These are phyloP conservation scores for Aix galericulata DNA, from an alignment of 2,113 vertebrate species.

Conservation along the genomic window DNA sequence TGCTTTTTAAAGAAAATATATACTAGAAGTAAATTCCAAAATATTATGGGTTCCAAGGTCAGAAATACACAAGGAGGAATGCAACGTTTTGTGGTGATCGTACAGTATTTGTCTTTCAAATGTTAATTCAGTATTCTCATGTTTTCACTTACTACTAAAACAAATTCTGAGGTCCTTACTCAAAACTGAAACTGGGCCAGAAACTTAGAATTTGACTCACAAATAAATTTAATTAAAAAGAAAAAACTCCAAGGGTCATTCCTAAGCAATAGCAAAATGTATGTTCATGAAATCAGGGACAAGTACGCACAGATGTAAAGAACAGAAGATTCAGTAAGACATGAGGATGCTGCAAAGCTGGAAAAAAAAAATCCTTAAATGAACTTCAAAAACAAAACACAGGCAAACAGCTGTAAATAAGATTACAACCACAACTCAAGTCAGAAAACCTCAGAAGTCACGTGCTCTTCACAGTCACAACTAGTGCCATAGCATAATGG, in stretches of 20 bases:
- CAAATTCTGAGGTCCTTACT: background rate
- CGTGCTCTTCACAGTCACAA: rapidly evolving
- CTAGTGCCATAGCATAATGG: rapidly evolving
- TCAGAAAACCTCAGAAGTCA: background rate
- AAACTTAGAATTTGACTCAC: background rate
- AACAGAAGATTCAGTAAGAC: background rate
- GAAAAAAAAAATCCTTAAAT: background rate
- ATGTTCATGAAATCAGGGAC: background rate
- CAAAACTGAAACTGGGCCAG: background rate
- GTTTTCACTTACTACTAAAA: background rate
- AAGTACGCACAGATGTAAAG: background rate
- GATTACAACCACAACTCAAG: background rate
- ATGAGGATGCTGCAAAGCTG: background rate
- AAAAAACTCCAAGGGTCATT: background rate
- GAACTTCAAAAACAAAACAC: background rate
- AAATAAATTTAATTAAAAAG: background rate
- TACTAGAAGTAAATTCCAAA: background rate
- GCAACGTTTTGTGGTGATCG: background rate
- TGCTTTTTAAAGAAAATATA: background rate
- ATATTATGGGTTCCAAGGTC: background rate
- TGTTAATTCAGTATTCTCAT: background rate
- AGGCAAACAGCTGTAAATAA: background rate
- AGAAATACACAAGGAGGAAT: background rate
- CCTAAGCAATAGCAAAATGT: background rate
- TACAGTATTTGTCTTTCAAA: background rate